These are phyloP conservation scores for Bergia puertoricense DNA, from an alignment of 92 coral and sea anemone genomes.

Conservation along the genomic window DNA sequence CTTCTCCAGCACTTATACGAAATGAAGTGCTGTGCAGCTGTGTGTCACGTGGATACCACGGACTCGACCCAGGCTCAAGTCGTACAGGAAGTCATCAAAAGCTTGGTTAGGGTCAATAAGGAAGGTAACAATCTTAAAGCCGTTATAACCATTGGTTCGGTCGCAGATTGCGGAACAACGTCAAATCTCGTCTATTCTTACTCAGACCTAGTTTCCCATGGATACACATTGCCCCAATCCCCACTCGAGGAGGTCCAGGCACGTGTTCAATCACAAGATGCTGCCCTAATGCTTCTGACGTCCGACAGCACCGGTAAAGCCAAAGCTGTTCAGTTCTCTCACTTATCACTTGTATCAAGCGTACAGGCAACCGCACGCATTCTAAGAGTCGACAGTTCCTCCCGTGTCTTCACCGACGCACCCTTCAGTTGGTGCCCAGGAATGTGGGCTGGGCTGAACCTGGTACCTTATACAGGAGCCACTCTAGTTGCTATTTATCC, in stretches of 20 bases:
- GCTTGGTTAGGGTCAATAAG: neutral
- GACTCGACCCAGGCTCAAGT: neutral
- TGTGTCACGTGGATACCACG: neutral
- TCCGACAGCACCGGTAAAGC: slow-evolving; percentile 14
- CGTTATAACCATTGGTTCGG: neutral
- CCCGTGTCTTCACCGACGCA: neutral
- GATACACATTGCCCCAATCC: neutral
- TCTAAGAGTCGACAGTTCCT: neutral
- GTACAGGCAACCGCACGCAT: neutral
- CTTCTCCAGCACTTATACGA: neutral
- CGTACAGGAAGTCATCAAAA: neutral
- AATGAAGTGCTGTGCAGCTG: neutral
- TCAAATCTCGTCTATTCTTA: slow-evolving; percentile 13
- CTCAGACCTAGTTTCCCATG: neutral
- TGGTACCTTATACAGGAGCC: slow-evolving; percentile 9
- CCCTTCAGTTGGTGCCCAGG: slow-evolving; percentile 25
- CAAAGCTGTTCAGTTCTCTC: slow-evolving; percentile 18
- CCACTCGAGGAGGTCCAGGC: neutral
- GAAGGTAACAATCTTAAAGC: neutral
- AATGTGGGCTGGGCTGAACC: slow-evolving; percentile 23
- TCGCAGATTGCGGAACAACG: neutral
- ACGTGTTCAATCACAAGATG: slow-evolving; percentile 2
- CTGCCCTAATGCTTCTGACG: neutral
- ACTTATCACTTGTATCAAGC: neutral
- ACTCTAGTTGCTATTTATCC: slow-evolving; percentile 13